Evolutionary conservation across 2,888 invertebrate species (phyloP).

Genomic region (Cepaea hortensis): DNA sequence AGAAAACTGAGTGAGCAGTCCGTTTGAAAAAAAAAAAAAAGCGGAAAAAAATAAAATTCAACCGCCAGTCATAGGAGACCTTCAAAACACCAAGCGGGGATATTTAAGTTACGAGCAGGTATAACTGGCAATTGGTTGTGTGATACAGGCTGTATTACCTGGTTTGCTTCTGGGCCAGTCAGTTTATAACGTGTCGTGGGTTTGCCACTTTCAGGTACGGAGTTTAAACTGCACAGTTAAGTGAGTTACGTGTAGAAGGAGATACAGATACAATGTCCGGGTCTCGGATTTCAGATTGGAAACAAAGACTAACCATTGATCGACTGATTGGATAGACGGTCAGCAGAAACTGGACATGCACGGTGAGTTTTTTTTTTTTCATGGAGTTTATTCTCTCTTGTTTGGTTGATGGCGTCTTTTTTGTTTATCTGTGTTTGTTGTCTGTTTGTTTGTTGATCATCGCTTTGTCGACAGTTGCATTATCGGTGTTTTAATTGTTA

Average conservation of each 20-base stretch:
- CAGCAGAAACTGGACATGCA: conserved; percentile 17
- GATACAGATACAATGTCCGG: background rate
- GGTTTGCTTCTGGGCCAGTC: background rate
- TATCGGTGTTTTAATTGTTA: too few species aligned
- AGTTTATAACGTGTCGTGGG: background rate
- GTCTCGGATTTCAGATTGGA: background rate
- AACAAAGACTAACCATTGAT: background rate
- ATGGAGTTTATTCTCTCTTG: too few species aligned
- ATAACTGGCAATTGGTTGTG: background rate
- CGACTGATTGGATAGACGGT: conserved; percentile 4
- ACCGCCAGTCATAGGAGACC: background rate
- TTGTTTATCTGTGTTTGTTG: too few species aligned
- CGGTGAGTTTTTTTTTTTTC: background rate
- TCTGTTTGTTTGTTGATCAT: too few species aligned
- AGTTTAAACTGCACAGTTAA: background rate
- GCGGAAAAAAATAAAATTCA: background rate
- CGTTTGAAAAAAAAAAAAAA: background rate
- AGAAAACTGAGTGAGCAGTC: conserved; percentile 10
- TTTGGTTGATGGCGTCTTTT: too few species aligned
- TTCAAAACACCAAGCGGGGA: conserved; percentile 5
- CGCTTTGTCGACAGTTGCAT: too few species aligned
- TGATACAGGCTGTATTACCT: background rate
- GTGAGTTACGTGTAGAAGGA: background rate
- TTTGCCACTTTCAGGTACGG: conserved; percentile 1
- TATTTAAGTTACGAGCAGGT: conserved; percentile 8